Percentiles rank a stretch among this genome's conserved stretches.
phyloP scores from a whole-genome alignment of 2,888 invertebrate species.

The Brachylomia viminalis region DNA sequence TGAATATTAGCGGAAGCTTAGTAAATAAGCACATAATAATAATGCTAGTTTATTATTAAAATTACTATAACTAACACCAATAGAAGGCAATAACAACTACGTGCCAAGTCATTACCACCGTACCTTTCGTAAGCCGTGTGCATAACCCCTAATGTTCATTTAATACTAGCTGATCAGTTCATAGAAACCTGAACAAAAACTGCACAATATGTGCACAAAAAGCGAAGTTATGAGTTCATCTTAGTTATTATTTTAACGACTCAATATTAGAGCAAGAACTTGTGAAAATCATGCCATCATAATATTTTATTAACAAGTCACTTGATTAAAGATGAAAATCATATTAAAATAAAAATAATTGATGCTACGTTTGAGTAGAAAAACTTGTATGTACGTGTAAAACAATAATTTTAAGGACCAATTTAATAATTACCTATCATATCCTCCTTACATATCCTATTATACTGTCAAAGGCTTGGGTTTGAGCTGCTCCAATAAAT shows the following conservation, averaged over 20 bases:
- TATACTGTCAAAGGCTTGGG: too few species aligned
- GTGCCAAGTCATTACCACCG: conserved; percentile 48
- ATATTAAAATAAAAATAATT: conserved; percentile 22
- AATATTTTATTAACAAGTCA: conserved; percentile 49
- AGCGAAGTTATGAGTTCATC: conserved; percentile 58
- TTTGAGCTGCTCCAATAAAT: too few species aligned
- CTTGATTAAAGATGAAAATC: conserved; percentile 49
- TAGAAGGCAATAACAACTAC: conserved; percentile 35
- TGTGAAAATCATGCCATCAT: conserved; percentile 56
- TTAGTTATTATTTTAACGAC: conserved; percentile 63
- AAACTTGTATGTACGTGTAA: too few species aligned
- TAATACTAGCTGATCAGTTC: conserved; percentile 62
- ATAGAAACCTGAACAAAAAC: conserved; percentile 62
- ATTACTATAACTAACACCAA: conserved; percentile 23
- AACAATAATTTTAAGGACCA: too few species aligned
- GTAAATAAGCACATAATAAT: conserved; percentile 15
- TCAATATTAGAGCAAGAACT: conserved; percentile 58
- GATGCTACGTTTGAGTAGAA: conserved; percentile 1
- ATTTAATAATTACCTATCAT: not conserved
- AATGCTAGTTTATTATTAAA: conserved; percentile 15
- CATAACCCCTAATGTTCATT: conserved; percentile 64
- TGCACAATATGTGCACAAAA: conserved; percentile 49
- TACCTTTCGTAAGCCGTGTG: conserved; percentile 57
- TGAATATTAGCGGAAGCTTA: not conserved
- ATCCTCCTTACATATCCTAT: too few species aligned